Conservation (phyloP, 2,797 vertebrate species). For the Caiman crocodilus region DNA sequence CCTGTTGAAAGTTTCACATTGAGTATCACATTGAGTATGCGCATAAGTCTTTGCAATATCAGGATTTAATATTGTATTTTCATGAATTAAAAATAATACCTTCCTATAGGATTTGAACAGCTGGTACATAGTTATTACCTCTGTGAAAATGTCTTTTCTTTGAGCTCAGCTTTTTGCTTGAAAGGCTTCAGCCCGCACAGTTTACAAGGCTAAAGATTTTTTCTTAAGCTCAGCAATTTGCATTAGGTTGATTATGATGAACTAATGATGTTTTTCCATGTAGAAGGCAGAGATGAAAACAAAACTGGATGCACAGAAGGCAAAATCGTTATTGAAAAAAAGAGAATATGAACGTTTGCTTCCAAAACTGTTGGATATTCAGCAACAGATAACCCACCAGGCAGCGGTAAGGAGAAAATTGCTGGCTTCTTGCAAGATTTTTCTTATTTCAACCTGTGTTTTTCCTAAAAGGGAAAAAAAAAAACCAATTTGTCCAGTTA, state of each 20-base stretch:
- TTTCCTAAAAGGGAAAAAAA: too few relatives aligned
- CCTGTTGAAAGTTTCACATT: not conserved
- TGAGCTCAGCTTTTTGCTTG: not conserved
- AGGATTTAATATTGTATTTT: not conserved
- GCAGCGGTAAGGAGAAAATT: slow-evolving; percentile 29
- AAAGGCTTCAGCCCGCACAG: not conserved
- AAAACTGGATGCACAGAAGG: not conserved
- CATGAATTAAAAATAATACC: not conserved
- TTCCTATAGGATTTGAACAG: not conserved
- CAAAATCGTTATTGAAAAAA: slow-evolving; percentile 36
- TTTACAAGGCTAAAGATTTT: not conserved
- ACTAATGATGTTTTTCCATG: slow-evolving; percentile 46
- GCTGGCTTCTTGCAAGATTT: not conserved
- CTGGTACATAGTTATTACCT: not conserved
- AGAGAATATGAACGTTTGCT: slow-evolving; percentile 35
- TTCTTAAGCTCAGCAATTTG: not conserved
- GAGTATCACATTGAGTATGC: not conserved
- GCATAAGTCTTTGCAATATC: not conserved
- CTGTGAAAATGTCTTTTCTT: slow-evolving; percentile 3
- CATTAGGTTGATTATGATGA: not conserved
- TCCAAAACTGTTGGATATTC: not conserved
- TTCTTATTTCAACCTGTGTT: not conserved
- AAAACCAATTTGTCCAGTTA: too few relatives aligned
- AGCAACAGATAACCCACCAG: slow-evolving; percentile 25
- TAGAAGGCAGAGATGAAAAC: slow-evolving; percentile 41